These are phyloP conservation scores for Danio jaintianensis DNA, from an alignment of 2,797 vertebrate genomes.

Conservation along the genomic window DNA sequence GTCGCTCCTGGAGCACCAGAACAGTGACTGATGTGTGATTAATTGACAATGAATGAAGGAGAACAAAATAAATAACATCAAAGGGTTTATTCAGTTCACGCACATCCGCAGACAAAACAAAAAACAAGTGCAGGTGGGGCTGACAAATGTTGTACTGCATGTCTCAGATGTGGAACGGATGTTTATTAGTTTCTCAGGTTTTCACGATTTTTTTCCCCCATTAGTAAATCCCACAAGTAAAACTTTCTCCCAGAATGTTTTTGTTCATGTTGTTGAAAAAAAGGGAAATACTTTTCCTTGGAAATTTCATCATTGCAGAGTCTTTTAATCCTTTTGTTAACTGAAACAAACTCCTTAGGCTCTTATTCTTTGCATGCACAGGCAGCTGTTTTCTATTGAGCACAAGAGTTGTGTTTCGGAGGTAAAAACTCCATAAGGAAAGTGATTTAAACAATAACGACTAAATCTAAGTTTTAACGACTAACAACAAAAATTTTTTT, in stretches of 20 bases:
- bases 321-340: too few relatives aligned
- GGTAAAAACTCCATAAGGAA: too few relatives aligned
- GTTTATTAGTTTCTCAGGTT: background rate
- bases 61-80: background rate
- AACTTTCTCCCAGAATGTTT: background rate
- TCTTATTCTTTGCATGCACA: too few relatives aligned
- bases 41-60: constrained; percentile 27
- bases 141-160: background rate
- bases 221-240: background rate
- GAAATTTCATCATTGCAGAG: background rate
- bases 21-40: constrained; percentile 17
- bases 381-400: too few relatives aligned
- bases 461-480: too few relatives aligned
- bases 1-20: background rate
- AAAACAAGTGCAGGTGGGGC: background rate
- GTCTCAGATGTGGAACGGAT: constrained; percentile 1
- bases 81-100: background rate
- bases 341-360: too few relatives aligned
- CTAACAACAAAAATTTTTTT: too few relatives aligned
- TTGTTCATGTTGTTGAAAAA: background rate
- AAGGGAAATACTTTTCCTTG: background rate
- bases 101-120: constrained; percentile 2
- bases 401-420: too few relatives aligned
- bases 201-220: background rate
- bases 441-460: too few relatives aligned